Conservation (phyloP, 2,888 invertebrate species). For the Busseola fusca region DNA sequence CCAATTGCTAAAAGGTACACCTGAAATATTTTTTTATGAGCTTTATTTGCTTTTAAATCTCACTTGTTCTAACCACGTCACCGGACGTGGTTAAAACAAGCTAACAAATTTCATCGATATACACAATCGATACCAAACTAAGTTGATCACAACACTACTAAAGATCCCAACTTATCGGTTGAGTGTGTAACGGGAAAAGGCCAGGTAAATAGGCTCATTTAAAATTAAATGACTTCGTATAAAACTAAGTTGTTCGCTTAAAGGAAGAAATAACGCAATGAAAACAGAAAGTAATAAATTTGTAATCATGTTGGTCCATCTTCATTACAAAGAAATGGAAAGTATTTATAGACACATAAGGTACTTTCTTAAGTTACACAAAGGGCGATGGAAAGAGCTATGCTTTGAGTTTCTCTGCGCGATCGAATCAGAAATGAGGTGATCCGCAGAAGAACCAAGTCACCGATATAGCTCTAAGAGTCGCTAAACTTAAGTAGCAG, state of each 20-base stretch:
- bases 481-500: too few relatives aligned
- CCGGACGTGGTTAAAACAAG: too few relatives aligned
- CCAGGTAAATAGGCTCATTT: slow-evolving; percentile 45
- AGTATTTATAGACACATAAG: neutral
- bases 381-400: too few relatives aligned
- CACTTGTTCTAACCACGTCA: neutral
- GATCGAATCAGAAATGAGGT: too few relatives aligned
- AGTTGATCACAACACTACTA: slow-evolving; percentile 22
- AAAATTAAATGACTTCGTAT: slow-evolving; percentile 43
- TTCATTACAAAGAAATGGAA: neutral
- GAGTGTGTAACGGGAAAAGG: slow-evolving; percentile 39
- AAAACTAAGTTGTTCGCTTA: slow-evolving; percentile 13
- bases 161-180: slow-evolving; percentile 36
- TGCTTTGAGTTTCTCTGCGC: too few relatives aligned
- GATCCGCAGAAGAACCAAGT: too few relatives aligned
- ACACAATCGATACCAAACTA: neutral
- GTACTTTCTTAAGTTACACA: neutral
- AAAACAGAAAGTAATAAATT: slow-evolving; percentile 29
- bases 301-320: slow-evolving; percentile 14
- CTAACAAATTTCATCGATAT: slow-evolving; percentile 1
- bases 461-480: too few relatives aligned
- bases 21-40: neutral
- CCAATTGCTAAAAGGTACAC: too few relatives aligned
- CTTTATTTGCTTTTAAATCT: neutral
- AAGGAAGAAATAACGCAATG: slow-evolving; percentile 3